Evolutionary conservation across 2,113 vertebrate genomes (phyloP).

Genomic region (Forbesichthys agassizii): DNA sequence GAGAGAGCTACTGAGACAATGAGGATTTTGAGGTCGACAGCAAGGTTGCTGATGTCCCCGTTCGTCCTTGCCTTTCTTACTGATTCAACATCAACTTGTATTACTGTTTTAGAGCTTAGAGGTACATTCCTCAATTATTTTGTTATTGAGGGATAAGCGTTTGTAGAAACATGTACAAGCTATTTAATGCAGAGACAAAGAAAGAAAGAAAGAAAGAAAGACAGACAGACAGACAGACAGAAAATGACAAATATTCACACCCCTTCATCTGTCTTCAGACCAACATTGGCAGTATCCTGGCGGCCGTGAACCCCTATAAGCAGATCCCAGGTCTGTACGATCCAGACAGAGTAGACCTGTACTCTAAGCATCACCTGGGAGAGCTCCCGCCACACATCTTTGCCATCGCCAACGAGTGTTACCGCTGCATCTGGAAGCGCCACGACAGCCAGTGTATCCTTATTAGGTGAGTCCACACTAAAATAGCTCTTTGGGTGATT

Average conservation of each 20-base stretch:
- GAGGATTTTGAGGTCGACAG: background rate
- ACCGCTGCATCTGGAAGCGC: constrained; percentile 92
- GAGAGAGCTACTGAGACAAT: background rate
- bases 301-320: constrained; percentile 91
- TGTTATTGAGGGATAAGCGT: no score
- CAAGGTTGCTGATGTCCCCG: background rate
- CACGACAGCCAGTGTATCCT: constrained; percentile 92
- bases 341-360: constrained; percentile 81
- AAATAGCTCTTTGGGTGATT: background rate
- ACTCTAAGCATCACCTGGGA: constrained; percentile 86
- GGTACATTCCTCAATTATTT: no score
- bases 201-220: background rate
- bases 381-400: constrained; percentile 92
- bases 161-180: no score
- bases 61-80: no score
- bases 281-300: constrained; percentile 91
- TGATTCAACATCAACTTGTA: no score
- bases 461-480: constrained; percentile 80
- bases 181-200: background rate
- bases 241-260: background rate
- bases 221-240: background rate
- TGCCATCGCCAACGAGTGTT: constrained; percentile 89
- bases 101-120: no score
- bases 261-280: constrained; percentile 72
- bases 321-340: constrained; percentile 84